Conservation (phyloP, 2,113 vertebrate genomes). For the Proterorhinus semilunaris region DNA sequence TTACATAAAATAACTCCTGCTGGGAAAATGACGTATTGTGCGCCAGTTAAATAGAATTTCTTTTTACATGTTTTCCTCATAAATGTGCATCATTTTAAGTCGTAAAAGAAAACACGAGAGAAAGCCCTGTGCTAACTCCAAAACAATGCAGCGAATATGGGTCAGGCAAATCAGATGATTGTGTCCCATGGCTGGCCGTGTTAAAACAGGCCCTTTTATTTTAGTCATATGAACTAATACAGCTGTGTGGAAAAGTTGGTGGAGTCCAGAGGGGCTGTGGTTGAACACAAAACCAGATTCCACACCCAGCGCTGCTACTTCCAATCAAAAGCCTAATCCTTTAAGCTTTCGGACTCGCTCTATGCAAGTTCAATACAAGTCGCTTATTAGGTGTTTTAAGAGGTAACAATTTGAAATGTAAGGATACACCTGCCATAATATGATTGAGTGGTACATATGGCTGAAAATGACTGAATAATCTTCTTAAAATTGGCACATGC, state of each 20-base stretch:
- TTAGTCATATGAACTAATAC: slow-evolving; percentile 51
- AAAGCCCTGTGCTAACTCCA: slow-evolving; percentile 27
- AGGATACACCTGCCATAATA: slow-evolving; percentile 15
- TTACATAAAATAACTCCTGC: no score
- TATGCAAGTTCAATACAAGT: slow-evolving; percentile 3
- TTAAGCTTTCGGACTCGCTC: slow-evolving; percentile 5
- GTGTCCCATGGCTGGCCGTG: slow-evolving; percentile 40
- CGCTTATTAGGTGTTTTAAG: slow-evolving; percentile 9
- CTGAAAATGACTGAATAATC: slow-evolving; percentile 11
- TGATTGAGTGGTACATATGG: slow-evolving; percentile 19
- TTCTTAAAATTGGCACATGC: slow-evolving; percentile 19
- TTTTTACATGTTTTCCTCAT: no score
- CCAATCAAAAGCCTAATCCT: slow-evolving; percentile 5
- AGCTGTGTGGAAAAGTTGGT: slow-evolving; percentile 52
- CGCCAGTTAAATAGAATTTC: no score
- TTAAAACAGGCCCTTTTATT: slow-evolving; percentile 50
- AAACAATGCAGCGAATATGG: slow-evolving; percentile 53
- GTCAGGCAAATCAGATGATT: slow-evolving; percentile 59
- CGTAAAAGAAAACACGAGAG: not conserved
- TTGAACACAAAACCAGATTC: slow-evolving; percentile 23
- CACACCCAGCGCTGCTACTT: slow-evolving; percentile 33
- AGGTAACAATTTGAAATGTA: slow-evolving; percentile 19
- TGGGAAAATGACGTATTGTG: no score
- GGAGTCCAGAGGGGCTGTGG: slow-evolving; percentile 35
- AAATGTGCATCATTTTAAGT: no score